Evolutionary conservation across 2,797 vertebrate species (phyloP).

Genomic region (Scyliorhinus canicula): DNA sequence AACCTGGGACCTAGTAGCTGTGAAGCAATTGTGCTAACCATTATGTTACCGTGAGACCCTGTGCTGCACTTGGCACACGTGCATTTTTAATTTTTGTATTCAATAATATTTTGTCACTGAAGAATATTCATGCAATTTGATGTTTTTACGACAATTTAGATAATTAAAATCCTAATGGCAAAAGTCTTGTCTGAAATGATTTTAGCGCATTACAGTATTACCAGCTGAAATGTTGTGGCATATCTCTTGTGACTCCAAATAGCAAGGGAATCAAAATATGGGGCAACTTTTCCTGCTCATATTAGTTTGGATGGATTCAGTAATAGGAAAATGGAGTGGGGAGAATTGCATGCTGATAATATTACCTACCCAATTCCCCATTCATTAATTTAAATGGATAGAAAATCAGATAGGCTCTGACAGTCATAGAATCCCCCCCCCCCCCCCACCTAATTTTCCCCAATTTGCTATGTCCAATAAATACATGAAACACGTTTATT

Average conservation of each 20-base stretch:
- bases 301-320: neutral
- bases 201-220: neutral
- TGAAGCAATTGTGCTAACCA: too few relatives aligned
- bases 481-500: too few relatives aligned
- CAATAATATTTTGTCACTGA: neutral
- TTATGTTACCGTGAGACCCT: too few relatives aligned
- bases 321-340: neutral
- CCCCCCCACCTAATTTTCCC: neutral
- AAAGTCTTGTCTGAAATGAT: neutral
- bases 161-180: neutral
- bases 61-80: neutral
- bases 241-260: neutral
- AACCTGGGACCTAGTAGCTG: too few relatives aligned
- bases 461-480: neutral
- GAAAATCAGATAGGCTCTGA: neutral
- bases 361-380: neutral
- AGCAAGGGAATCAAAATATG: neutral
- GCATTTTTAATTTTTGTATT: neutral
- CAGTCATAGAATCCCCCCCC: neutral
- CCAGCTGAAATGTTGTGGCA: neutral
- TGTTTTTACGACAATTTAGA: neutral
- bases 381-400: neutral
- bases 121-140: neutral
- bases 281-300: neutral
- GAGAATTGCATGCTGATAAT: neutral